A percentile compares a stretch with the other conserved stretches of the same genome.
Conservation (phyloP, 2,888 invertebrate genomes). For the Loripinus fragilis region DNA sequence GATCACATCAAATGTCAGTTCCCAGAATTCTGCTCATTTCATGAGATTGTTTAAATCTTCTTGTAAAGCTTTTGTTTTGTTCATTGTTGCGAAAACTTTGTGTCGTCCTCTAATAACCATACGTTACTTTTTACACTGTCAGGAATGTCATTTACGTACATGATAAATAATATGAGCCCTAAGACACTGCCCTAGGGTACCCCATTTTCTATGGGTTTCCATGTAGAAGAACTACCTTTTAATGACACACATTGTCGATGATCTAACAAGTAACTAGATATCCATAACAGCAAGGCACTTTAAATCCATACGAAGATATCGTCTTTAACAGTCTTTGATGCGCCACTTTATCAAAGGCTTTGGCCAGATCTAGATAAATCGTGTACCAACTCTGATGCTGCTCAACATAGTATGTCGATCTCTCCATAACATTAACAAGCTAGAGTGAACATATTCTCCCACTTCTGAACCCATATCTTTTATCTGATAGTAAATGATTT, state of each 20-base stretch:
- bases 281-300: conserved; percentile 18
- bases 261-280: neutral
- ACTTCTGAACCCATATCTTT: conserved; percentile 32
- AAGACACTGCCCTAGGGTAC: conserved; percentile 22
- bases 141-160: conserved; percentile 21
- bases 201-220: conserved; percentile 3
- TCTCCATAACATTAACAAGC: conserved; percentile 27
- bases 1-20: conserved; percentile 24
- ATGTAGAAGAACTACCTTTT: conserved; percentile 18
- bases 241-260: conserved; percentile 19
- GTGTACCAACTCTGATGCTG: conserved; percentile 7
- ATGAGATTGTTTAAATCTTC: conserved; percentile 9
- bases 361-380: conserved; percentile 31
- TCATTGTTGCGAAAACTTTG: conserved; percentile 1
- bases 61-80: conserved; percentile 4
- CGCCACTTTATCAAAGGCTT: conserved; percentile 30
- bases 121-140: conserved; percentile 3
- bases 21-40: conserved; percentile 21
- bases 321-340: conserved; percentile 24
- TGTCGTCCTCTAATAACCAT: conserved; percentile 26
- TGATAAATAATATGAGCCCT: conserved; percentile 14
- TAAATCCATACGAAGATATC: conserved; percentile 22
- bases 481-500: conserved; percentile 29
- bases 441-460: conserved; percentile 27
- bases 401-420: conserved; percentile 29